A percentile compares a stretch with the other conserved stretches of the same genome.
Conservation (phyloP, 2,113 vertebrate species). For the Dipodomys stephensi region DNA sequence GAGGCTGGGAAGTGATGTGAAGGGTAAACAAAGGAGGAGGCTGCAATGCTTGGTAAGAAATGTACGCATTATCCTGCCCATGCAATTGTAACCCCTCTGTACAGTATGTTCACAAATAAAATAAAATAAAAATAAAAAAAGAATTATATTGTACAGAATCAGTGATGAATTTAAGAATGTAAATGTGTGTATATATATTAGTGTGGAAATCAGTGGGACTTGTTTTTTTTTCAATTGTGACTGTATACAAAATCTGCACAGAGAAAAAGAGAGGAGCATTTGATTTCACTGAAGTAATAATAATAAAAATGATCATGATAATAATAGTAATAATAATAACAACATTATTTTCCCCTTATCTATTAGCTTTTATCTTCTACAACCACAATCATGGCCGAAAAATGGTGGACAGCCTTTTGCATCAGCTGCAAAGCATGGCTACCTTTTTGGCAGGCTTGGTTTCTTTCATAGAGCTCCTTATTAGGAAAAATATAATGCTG, state of each 20-base stretch:
- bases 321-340: conserved; percentile 51
- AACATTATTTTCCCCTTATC: background rate
- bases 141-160: background rate
- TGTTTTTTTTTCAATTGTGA: background rate
- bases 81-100: no score
- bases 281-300: background rate
- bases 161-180: background rate
- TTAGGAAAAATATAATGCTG: conserved; percentile 90
- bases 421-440: conserved; percentile 91
- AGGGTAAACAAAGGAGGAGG: no score
- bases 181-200: background rate
- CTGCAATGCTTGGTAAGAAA: no score
- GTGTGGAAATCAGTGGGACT: background rate
- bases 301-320: background rate
- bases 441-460: conserved; percentile 88
- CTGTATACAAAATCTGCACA: background rate
- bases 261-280: background rate
- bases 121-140: no score
- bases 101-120: no score
- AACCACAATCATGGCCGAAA: conserved; percentile 95
- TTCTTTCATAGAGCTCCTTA: conserved; percentile 93
- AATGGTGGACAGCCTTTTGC: conserved; percentile 94
- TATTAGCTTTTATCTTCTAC: conserved; percentile 94
- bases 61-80: no score
- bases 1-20: no score